Evolutionary conservation across 2,888 invertebrate species (phyloP).

Genomic region (Morpho achilles): DNA sequence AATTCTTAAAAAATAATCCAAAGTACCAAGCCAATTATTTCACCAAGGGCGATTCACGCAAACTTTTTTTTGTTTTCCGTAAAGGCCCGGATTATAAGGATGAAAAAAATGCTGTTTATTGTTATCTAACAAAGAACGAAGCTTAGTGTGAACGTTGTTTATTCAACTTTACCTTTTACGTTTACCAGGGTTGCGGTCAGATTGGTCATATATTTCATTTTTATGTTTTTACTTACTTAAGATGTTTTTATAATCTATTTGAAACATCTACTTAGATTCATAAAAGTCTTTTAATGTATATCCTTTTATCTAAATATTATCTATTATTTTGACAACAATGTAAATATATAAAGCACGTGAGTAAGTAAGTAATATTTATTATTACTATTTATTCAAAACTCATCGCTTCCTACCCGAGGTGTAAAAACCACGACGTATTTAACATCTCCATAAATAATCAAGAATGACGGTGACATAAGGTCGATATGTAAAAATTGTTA

Average conservation of each 20-base stretch:
- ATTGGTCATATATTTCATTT: constrained; percentile 39
- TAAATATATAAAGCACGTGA: too few relatives aligned
- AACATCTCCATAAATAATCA: background rate
- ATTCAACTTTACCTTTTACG: constrained; percentile 54
- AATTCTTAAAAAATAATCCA: constrained; percentile 12
- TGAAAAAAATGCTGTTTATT: constrained; percentile 48
- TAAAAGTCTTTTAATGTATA: too few relatives aligned
- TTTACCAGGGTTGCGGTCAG: constrained; percentile 39
- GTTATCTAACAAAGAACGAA: constrained; percentile 48
- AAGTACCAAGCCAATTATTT: constrained; percentile 16
- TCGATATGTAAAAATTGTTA: background rate
- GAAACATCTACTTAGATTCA: too few relatives aligned
- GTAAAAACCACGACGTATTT: too few relatives aligned
- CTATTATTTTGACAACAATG: too few relatives aligned
- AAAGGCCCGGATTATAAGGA: constrained; percentile 39
- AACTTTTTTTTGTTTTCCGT: constrained; percentile 37
- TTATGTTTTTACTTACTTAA: background rate
- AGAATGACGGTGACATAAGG: constrained; percentile 4
- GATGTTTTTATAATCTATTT: too few relatives aligned
- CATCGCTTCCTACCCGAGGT: too few relatives aligned
- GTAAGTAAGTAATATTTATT: too few relatives aligned
- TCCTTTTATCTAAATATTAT: too few relatives aligned
- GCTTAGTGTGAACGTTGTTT: constrained; percentile 39
- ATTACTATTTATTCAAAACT: too few relatives aligned
- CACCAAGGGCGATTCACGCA: constrained; percentile 9